A percentile compares a stretch with the other conserved stretches of the same genome.
These are phyloP conservation scores for Celastrina argiolus DNA, from an alignment of 2,888 invertebrate genomes.

Conservation along the genomic window DNA sequence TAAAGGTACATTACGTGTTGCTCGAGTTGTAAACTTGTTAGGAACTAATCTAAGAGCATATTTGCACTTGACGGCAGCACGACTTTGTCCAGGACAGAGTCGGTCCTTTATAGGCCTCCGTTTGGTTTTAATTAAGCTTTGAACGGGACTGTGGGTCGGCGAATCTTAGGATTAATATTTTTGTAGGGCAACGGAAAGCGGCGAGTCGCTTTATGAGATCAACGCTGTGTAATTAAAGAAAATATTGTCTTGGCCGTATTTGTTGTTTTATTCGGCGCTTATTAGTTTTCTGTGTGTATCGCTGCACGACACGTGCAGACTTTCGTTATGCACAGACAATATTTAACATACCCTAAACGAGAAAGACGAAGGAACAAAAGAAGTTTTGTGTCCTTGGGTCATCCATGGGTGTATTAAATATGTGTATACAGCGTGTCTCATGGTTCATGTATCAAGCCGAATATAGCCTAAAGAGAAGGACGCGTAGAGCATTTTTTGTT, in stretches of 20 bases:
- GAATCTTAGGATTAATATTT: slow-evolving; percentile 40
- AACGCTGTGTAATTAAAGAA: slow-evolving; percentile 26
- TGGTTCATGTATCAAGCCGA: too few species aligned
- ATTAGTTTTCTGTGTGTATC: background rate
- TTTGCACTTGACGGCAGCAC: slow-evolving; percentile 55
- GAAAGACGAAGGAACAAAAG: too few species aligned
- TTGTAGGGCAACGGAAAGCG: slow-evolving; percentile 25
- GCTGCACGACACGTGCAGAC: too few species aligned
- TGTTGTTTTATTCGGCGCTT: background rate
- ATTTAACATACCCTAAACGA: too few species aligned
- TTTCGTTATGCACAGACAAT: too few species aligned
- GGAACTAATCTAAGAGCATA: slow-evolving; percentile 51
- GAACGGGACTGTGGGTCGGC: slow-evolving; percentile 39
- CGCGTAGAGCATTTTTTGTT: too few species aligned
- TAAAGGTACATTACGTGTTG: slow-evolving; percentile 20
- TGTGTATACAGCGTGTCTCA: too few species aligned
- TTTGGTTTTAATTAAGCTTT: slow-evolving; percentile 69
- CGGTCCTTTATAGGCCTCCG: slow-evolving; percentile 49
- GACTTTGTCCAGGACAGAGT: slow-evolving; percentile 53
- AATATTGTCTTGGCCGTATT: slow-evolving; percentile 19
- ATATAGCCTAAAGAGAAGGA: too few species aligned
- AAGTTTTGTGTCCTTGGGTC: too few species aligned
- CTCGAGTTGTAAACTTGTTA: slow-evolving; percentile 30
- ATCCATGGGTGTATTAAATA: too few species aligned
- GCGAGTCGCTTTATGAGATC: slow-evolving; percentile 24